phyloP scores from a whole-genome alignment of 2,113 vertebrate genomes.

The Prunella fulvescens region DNA sequence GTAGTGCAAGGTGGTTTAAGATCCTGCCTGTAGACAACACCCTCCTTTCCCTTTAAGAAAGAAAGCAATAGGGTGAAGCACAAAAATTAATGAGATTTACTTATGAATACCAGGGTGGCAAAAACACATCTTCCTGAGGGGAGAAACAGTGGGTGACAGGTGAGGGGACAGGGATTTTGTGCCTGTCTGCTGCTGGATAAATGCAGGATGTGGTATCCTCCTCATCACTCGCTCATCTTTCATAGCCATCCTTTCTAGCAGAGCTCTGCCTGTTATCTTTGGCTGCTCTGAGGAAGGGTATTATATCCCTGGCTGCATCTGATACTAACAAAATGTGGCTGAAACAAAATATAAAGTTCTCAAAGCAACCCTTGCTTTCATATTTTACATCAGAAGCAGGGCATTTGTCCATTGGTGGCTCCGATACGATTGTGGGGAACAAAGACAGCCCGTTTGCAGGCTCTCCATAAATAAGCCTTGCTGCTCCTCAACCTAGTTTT shows the following conservation, averaged over 20 bases:
- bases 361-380: background rate
- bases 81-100: background rate
- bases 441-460: background rate
- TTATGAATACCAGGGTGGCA: background rate
- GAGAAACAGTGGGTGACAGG: background rate
- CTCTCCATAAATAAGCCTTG: conserved; percentile 5
- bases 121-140: background rate
- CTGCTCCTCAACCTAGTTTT: conserved; percentile 16
- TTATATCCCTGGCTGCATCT: conserved; percentile 12
- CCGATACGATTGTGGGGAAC: background rate
- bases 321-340: background rate
- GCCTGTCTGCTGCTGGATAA: background rate
- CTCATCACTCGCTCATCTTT: background rate
- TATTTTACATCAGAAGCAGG: conserved; percentile 20
- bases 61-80: background rate
- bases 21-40: background rate
- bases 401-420: background rate
- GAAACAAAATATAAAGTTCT: background rate
- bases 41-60: background rate
- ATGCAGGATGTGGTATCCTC: background rate
- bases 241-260: background rate
- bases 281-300: background rate
- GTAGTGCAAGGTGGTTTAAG: background rate
- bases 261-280: conserved; percentile 36
- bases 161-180: background rate